These are phyloP conservation scores for Dryomyza anilis DNA, from an alignment of 2,888 invertebrate species.

Conservation along the genomic window DNA sequence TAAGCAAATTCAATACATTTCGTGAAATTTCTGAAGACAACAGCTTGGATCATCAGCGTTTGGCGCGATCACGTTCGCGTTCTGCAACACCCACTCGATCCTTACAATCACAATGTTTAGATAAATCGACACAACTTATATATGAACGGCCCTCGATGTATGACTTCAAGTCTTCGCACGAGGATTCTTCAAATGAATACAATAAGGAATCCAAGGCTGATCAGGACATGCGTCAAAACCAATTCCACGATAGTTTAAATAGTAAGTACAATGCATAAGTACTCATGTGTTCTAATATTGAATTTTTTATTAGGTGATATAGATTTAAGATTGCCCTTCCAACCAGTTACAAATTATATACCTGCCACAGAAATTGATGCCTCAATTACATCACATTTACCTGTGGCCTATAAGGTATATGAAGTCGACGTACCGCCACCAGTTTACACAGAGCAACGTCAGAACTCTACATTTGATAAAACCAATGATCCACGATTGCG, in stretches of 20 bases:
- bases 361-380: slow-evolving; percentile 88
- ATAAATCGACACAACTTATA: slow-evolving; percentile 31
- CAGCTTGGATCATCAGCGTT: slow-evolving; percentile 27
- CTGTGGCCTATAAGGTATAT: slow-evolving; percentile 70
- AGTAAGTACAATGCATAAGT: slow-evolving; percentile 30
- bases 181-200: slow-evolving; percentile 39
- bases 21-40: not conserved
- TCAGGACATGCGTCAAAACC: slow-evolving; percentile 48
- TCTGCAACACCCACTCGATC: slow-evolving; percentile 47
- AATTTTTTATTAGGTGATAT: slow-evolving; percentile 65
- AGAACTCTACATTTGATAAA: slow-evolving; percentile 71
- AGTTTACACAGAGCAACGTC: slow-evolving; percentile 75
- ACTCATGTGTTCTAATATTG: not conserved
- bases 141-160: slow-evolving; percentile 55
- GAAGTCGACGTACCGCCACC: slow-evolving; percentile 72
- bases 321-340: slow-evolving; percentile 80
- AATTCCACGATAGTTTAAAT: slow-evolving; percentile 38
- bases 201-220: slow-evolving; percentile 42
- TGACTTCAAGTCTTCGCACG: slow-evolving; percentile 46
- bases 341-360: slow-evolving; percentile 78
- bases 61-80: slow-evolving; percentile 43
- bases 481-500: slow-evolving; percentile 75
- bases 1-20: slow-evolving; percentile 2
- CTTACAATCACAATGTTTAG: too few relatives aligned
- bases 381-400: slow-evolving; percentile 77